These are phyloP conservation scores for Oscheius sp. DNA, from an alignment of 1,140 invertebrate species.

Conservation along the genomic window DNA sequence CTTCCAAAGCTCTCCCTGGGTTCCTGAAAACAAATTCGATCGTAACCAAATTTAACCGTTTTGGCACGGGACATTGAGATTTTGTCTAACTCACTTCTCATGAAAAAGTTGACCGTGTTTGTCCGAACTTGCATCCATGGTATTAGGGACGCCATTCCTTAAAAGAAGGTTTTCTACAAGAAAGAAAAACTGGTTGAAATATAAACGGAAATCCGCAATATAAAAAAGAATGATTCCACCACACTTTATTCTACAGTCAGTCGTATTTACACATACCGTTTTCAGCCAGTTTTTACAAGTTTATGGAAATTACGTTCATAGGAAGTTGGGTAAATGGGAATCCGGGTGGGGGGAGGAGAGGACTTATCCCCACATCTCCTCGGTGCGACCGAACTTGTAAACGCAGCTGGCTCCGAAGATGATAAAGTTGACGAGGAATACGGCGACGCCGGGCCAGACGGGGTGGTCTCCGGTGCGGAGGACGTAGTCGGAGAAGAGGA, in stretches of 20 bases:
- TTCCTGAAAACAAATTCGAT: constrained; percentile 50
- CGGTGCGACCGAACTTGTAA: constrained; percentile 88
- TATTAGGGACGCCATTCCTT: constrained; percentile 33
- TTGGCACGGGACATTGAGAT: no score
- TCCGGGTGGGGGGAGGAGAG: no score
- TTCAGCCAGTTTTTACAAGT: no score
- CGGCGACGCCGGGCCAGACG: constrained; percentile 70
- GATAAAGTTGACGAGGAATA: constrained; percentile 90
- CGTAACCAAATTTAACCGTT: constrained; percentile 1
- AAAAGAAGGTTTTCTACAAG: background rate
- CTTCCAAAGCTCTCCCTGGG: constrained; percentile 84
- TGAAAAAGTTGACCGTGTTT: constrained; percentile 59
- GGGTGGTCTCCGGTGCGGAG: constrained; percentile 49
- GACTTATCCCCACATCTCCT: constrained; percentile 70
- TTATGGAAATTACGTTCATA: no score
- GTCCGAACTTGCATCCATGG: constrained; percentile 36
- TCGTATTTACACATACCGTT: no score
- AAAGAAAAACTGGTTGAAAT: no score
- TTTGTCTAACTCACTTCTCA: constrained; percentile 20
- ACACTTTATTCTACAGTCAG: no score
- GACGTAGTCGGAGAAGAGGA: constrained; percentile 73
- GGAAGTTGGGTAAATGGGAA: no score
- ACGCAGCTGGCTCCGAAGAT: constrained; percentile 85
- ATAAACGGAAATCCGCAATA: no score
- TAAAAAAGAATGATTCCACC: no score